phyloP scores from a whole-genome alignment of 2,888 invertebrate genomes.

The Argyresthia goedartella region DNA sequence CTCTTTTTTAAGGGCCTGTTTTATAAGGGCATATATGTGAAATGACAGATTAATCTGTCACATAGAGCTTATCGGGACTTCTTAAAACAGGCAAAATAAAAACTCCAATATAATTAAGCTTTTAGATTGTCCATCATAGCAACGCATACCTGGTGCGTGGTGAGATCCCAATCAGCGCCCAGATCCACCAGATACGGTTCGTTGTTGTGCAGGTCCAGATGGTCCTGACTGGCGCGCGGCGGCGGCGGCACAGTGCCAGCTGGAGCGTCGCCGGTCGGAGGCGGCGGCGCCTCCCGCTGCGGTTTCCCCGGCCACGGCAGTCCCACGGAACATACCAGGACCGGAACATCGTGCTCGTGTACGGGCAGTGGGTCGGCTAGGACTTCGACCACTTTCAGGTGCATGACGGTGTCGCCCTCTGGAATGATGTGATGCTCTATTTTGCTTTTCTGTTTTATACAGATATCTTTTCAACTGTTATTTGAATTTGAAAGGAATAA shows the following conservation, averaged over 20 bases:
- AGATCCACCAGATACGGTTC: constrained; percentile 56
- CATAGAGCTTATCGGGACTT: too few relatives aligned
- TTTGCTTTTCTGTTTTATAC: not conserved
- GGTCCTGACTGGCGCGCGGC: constrained; percentile 29
- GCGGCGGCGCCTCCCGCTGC: constrained; percentile 21
- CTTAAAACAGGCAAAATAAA: not conserved
- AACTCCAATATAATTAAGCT: constrained; percentile 21
- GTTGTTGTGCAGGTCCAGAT: constrained; percentile 71
- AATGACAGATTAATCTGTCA: too few relatives aligned
- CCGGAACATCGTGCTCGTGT: constrained; percentile 91
- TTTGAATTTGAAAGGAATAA: not conserved
- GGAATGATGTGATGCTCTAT: constrained; percentile 13
- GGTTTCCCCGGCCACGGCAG: constrained; percentile 50
- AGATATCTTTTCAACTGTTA: constrained; percentile 11
- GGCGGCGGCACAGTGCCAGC: too few relatives aligned
- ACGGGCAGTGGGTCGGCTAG: constrained; percentile 86
- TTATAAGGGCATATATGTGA: too few relatives aligned
- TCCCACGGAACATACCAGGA: constrained; percentile 74
- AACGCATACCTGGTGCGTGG: constrained; percentile 92
- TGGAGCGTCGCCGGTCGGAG: too few relatives aligned
- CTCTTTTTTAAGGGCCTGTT: too few relatives aligned
- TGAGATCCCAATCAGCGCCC: constrained; percentile 89
- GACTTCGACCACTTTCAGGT: constrained; percentile 88
- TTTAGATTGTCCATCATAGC: not conserved
- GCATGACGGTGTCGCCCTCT: constrained; percentile 90